Evolutionary conservation across 1,140 invertebrate genomes (phyloP).

Genomic region (Drosophila seguyi): DNA sequence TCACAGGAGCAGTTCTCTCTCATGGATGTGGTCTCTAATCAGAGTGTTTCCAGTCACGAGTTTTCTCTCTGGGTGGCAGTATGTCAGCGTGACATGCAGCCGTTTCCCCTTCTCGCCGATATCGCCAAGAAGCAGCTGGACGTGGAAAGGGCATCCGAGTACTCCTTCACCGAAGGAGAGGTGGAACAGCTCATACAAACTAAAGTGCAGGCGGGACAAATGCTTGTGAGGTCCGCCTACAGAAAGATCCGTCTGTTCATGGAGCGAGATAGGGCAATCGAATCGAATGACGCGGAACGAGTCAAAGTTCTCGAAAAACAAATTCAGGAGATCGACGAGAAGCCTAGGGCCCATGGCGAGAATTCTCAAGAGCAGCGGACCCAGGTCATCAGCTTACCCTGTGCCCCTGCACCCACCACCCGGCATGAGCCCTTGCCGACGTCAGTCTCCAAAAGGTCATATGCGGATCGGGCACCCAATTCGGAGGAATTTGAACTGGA

Average conservation of each 20-base stretch:
- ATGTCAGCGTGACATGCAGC: neutral
- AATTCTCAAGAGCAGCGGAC: neutral
- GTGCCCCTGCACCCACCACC: neutral
- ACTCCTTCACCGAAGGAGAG: conserved; percentile 40
- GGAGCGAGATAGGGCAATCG: conserved; percentile 39
- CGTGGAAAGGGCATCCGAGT: conserved; percentile 24
- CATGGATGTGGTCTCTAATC: conserved; percentile 49
- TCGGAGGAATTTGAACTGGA: conserved; percentile 16
- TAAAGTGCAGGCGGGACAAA: conserved; percentile 6
- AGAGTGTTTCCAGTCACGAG: conserved; percentile 14
- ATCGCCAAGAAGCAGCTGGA: conserved; percentile 37
- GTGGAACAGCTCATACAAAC: conserved; percentile 39
- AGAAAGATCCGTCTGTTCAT: conserved; percentile 40
- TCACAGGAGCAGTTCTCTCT: neutral
- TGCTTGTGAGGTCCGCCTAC: conserved; percentile 12
- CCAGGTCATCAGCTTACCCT: neutral
- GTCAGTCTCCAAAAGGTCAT: neutral
- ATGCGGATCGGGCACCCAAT: conserved; percentile 6
- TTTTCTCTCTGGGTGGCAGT: conserved; percentile 27
- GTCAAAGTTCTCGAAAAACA: conserved; percentile 25
- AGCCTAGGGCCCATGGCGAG: neutral
- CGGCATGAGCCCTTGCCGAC: neutral
- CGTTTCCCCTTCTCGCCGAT: conserved; percentile 10
- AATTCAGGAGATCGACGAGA: conserved; percentile 44
- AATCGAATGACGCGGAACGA: conserved; percentile 23